A percentile compares a stretch with the other conserved stretches of the same genome.
Conservation (phyloP, 2,113 vertebrate genomes). For the Xyliphius kryptos region DNA sequence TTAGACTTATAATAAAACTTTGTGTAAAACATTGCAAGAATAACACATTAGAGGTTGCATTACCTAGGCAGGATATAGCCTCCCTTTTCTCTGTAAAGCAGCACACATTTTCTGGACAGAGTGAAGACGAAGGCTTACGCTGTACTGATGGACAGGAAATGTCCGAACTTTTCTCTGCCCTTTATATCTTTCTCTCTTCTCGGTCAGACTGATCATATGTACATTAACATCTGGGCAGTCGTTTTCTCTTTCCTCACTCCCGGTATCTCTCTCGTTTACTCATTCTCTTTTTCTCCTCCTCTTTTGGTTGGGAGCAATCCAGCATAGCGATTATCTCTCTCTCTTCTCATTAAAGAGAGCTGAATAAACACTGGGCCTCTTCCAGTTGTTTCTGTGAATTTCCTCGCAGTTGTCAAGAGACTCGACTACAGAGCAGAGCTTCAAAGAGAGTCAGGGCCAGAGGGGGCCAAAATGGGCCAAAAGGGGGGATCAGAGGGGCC, state of each 20-base stretch:
- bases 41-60: slow-evolving; percentile 48
- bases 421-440: slow-evolving; percentile 59
- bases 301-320: slow-evolving; percentile 57
- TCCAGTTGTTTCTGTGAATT: slow-evolving; percentile 76
- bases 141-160: slow-evolving; percentile 46
- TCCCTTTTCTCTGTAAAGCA: slow-evolving; percentile 50
- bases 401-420: slow-evolving; percentile 69
- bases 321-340: slow-evolving; percentile 68
- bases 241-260: slow-evolving; percentile 64
- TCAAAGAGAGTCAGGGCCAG: slow-evolving; percentile 60
- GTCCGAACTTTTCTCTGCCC: slow-evolving; percentile 10
- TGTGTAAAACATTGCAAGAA: slow-evolving; percentile 52
- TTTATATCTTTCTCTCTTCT: slow-evolving; percentile 31
- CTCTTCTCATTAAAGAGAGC: slow-evolving; percentile 72
- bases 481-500: slow-evolving; percentile 50
- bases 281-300: background rate
- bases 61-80: slow-evolving; percentile 56
- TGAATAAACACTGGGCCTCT: slow-evolving; percentile 75
- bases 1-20: slow-evolving; percentile 50
- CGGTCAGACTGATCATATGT: slow-evolving; percentile 57
- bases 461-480: no score
- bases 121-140: slow-evolving; percentile 34
- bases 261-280: slow-evolving; percentile 51
- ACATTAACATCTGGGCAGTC: slow-evolving; percentile 69
- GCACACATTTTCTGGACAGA: slow-evolving; percentile 50